Evolutionary conservation across 92 coral and sea anemone genomes (phyloP), one percentile per base, ranked within the genome.

Genomic region (Siderastrea siderea): DNA sequence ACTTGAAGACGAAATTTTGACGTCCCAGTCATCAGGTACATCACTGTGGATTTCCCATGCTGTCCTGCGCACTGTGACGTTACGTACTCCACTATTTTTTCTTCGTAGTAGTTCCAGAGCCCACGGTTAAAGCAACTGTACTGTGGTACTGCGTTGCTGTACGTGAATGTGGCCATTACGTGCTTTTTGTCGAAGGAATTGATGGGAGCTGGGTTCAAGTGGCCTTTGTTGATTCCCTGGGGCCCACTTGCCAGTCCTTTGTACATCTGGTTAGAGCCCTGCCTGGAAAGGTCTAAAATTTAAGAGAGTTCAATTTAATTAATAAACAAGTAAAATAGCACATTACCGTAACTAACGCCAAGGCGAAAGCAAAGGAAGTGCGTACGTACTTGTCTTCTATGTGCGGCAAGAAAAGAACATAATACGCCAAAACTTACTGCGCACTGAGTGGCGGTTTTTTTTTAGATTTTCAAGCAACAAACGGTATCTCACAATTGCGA

Each of bases 81-180:
- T 59, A 63, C 81, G 26, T 77, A 77, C 1, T 57, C 12, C 49
- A 52, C 47, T 77, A 77, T 79, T 14, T 53, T 38, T 4, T 0
- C 65, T 55, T 85, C 89, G 44, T 64, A 76, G 10, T 9, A 7
- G 10, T 9, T 52, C 89, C 89, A 85, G 8, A 2, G 13, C 2
- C 83, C 77, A 26, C 72, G 69, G 60, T 77, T 85, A 47, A 60
- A 61, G 15, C 17, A 13, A n/a, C 14, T 9, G 51, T 47, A 49
- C 66, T 85, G 83, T 11, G 89, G 89, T 16, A 85, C 89, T n/a
- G 89, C 89, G 83, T 85, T 85, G 10, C 83, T 85, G 64, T 85
- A 85, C 26, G 64, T 67, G 68, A 85, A 85, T 1, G 89, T 85
- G 66, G 89, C 69, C n/a, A 65, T 44, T 51, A 75, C 48, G 48